phyloP scores from a whole-genome alignment of 2,113 vertebrate species.

The Globicephala melas region DNA sequence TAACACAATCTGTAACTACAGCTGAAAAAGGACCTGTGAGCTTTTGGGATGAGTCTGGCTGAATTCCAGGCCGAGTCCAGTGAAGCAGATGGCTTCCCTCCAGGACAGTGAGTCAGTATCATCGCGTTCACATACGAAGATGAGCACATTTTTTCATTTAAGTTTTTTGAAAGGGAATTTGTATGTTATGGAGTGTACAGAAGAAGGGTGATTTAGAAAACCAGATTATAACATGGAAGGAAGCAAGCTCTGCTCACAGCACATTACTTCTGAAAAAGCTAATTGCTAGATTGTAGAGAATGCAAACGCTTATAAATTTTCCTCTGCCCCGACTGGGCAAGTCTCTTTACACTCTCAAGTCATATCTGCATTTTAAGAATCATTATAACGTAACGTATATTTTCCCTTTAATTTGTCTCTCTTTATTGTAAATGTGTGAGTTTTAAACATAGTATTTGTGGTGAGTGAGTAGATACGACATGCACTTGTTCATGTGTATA shows the following conservation, averaged over 20 bases:
- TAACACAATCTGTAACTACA: constrained; percentile 1
- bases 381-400: background rate
- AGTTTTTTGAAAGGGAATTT: constrained; percentile 19
- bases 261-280: background rate
- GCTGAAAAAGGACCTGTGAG: constrained; percentile 6
- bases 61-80: background rate
- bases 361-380: background rate
- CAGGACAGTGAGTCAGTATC: constrained; percentile 53
- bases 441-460: constrained; percentile 7
- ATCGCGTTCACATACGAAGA: background rate
- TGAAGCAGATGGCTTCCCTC: constrained; percentile 64
- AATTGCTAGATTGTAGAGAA: background rate
- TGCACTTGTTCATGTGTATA: background rate
- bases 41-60: constrained; percentile 39
- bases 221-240: background rate
- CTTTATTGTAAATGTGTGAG: background rate
- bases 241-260: background rate
- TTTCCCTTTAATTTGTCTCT: background rate
- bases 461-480: background rate
- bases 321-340: background rate
- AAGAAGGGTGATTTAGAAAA: constrained; percentile 51
- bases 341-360: background rate
- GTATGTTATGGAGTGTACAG: constrained; percentile 19
- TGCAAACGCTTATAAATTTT: background rate
- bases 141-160: constrained; percentile 27